phyloP scores from a whole-genome alignment of 2,113 vertebrate genomes.

The Aldabrachelys gigantea region DNA sequence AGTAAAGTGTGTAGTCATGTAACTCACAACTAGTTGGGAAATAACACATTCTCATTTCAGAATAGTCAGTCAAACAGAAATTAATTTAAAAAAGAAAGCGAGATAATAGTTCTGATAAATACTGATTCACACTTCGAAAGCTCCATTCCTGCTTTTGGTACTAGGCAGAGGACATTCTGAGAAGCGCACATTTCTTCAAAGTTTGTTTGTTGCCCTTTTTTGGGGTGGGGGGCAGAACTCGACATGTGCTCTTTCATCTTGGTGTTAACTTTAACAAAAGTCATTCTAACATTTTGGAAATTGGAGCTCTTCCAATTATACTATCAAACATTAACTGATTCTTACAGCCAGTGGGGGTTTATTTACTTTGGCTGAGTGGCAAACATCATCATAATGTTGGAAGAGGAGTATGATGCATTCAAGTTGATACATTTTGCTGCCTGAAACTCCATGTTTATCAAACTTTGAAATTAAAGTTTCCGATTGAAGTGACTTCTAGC shows the following conservation, averaged over 20 bases:
- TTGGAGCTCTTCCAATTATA: too few relatives aligned
- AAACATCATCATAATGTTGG: conserved; percentile 12
- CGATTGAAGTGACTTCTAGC: conserved; percentile 5
- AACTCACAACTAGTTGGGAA: background rate
- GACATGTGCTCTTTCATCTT: conserved; percentile 28
- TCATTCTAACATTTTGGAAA: conserved; percentile 32
- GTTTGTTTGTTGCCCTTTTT: background rate
- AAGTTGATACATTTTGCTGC: conserved; percentile 12
- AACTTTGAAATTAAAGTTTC: conserved; percentile 57
- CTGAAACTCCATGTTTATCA: conserved; percentile 22
- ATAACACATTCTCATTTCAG: background rate
- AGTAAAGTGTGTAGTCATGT: background rate
- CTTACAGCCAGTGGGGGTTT: background rate
- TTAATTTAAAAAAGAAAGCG: conserved; percentile 10
- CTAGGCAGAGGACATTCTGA: background rate
- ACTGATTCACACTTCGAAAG: conserved; percentile 29
- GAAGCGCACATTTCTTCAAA: background rate
- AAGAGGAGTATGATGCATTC: background rate
- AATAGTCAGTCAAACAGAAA: conserved; percentile 10
- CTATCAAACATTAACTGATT: background rate
- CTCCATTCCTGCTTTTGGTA: background rate
- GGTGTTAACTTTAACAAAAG: conserved; percentile 21
- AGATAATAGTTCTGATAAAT: conserved; percentile 42
- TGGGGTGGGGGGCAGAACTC: background rate
- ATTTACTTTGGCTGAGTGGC: background rate